Percentiles rank a stretch among this genome's conserved stretches.
Conservation (phyloP, 2,113 vertebrate genomes). For the Neopipo cinnamomea region DNA sequence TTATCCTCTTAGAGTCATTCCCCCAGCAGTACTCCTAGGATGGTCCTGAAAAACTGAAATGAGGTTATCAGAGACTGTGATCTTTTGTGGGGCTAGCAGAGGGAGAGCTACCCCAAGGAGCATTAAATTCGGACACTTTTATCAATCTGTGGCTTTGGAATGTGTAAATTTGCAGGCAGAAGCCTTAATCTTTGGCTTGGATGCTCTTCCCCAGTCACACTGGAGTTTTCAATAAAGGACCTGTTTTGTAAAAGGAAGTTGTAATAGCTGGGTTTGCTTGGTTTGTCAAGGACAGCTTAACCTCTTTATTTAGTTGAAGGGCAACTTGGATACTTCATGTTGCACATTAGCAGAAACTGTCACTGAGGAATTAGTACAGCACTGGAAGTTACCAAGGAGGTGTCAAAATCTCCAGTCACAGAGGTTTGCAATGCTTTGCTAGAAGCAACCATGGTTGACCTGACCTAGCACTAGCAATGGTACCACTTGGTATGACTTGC, state of each 20-base stretch:
- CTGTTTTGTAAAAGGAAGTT: neutral
- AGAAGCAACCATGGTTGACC: neutral
- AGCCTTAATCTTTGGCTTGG: neutral
- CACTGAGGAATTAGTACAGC: neutral
- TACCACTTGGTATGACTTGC: neutral
- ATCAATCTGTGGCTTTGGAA: neutral
- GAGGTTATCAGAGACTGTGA: neutral
- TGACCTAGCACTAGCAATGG: neutral
- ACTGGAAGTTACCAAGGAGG: neutral
- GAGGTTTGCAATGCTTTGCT: neutral
- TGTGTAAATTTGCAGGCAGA: neutral
- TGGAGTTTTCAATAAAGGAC: neutral
- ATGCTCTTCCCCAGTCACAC: neutral
- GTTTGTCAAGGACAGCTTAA: neutral
- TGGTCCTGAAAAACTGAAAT: neutral
- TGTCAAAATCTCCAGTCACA: neutral
- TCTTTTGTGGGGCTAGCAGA: neutral
- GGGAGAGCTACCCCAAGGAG: neutral
- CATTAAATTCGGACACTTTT: neutral
- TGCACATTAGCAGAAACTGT: neutral
- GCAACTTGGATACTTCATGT: neutral
- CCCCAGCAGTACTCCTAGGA: neutral
- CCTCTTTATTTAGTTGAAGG: neutral
- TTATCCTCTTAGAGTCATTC: neutral
- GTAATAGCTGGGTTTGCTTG: neutral